A percentile compares a stretch with the other conserved stretches of the same genome.
These are phyloP conservation scores for Vireo altiloquus DNA, from an alignment of 2,113 vertebrate genomes.

Conservation along the genomic window DNA sequence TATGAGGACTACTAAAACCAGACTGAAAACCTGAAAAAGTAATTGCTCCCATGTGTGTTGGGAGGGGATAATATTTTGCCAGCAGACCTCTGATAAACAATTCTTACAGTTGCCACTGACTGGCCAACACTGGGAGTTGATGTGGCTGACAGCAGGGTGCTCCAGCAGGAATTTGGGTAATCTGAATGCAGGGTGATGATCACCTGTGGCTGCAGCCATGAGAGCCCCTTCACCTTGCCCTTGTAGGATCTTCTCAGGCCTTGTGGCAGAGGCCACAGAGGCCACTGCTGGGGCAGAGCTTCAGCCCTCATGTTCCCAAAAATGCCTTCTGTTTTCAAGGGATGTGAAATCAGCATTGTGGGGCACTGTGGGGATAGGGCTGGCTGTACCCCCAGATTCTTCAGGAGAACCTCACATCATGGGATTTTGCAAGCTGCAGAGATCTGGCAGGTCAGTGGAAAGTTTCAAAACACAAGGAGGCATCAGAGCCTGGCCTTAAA, in stretches of 20 bases:
- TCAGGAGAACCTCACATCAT: background rate
- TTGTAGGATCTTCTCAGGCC: background rate
- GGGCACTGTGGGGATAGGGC: no score
- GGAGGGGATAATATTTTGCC: background rate
- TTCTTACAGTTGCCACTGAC: background rate
- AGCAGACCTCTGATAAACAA: background rate
- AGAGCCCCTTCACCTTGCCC: rapidly evolving
- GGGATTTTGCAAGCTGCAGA: background rate
- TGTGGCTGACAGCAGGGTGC: background rate
- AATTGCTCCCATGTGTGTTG: background rate
- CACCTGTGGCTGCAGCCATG: rapidly evolving
- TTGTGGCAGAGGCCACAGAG: rapidly evolving
- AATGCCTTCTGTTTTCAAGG: background rate
- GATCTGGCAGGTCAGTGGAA: background rate
- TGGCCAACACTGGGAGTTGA: rapidly evolving
- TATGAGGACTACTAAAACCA: background rate
- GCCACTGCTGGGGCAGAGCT: background rate
- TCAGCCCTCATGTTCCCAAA: background rate
- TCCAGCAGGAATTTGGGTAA: background rate
- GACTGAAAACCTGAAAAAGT: background rate
- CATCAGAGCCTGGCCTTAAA: background rate
- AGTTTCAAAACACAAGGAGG: background rate
- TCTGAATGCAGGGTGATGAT: rapidly evolving
- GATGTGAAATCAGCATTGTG: rapidly evolving
- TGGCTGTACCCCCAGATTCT: rapidly evolving